Evolutionary conservation across 2,113 vertebrate genomes (phyloP).

Genomic region (Cephalopterus ornatus): DNA sequence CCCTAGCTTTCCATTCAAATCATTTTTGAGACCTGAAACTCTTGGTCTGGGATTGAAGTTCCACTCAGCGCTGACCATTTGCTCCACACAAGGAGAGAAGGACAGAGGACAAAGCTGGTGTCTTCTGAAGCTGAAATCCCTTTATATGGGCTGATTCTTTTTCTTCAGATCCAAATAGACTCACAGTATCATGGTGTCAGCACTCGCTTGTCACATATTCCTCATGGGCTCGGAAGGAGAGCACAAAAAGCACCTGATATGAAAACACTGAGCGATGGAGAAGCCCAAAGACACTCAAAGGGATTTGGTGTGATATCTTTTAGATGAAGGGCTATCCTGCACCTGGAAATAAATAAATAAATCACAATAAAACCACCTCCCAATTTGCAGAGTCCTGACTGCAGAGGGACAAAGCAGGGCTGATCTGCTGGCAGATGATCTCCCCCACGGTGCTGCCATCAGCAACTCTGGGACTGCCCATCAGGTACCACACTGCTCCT

Average conservation of each 20-base stretch:
- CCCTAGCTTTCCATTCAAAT: neutral
- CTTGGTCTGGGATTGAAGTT: neutral
- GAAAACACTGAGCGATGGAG: neutral
- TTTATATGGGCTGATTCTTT: neutral
- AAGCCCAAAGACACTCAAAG: neutral
- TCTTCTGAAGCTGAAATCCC: neutral
- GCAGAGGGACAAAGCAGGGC: neutral
- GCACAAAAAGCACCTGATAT: neutral
- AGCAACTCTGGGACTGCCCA: neutral
- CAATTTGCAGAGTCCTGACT: neutral
- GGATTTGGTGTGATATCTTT: neutral
- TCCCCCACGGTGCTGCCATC: neutral
- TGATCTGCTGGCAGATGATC: neutral
- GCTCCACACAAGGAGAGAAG: neutral
- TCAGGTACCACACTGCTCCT: neutral
- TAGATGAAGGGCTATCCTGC: neutral
- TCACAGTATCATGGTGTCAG: neutral
- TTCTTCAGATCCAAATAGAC: neutral
- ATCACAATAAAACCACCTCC: neutral
- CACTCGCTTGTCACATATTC: neutral
- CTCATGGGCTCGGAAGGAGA: neutral
- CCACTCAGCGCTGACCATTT: neutral
- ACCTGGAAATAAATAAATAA: neutral
- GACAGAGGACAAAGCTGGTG: neutral
- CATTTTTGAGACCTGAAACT: neutral